These are phyloP conservation scores for Crambe crambe DNA, from an alignment of 37 sponge, comb jelly and placozoan species.

Conservation along the genomic window DNA sequence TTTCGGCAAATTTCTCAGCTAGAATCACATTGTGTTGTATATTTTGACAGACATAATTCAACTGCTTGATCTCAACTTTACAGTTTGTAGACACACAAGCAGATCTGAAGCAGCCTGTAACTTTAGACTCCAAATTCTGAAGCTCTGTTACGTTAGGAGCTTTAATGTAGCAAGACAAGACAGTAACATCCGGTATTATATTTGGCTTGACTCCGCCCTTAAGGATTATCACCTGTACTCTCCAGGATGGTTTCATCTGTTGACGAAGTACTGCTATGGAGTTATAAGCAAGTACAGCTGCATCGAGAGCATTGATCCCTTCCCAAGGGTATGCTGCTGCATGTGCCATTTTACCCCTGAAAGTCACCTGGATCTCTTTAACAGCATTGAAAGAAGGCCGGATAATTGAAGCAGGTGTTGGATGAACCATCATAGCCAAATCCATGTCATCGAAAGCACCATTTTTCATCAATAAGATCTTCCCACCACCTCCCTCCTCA, in stretches of 20 bases:
- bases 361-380: conserved; percentile 15
- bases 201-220: conserved; percentile 85
- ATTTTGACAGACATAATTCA: conserved; percentile 22
- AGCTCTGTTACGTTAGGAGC: conserved; percentile 62
- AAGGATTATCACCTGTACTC: conserved; percentile 86
- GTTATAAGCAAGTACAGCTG: conserved; percentile 86
- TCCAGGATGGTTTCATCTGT: conserved; percentile 85
- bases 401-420: conserved; percentile 15
- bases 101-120: conserved; percentile 50
- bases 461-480: conserved; percentile 64
- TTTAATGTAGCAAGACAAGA: conserved; percentile 46
- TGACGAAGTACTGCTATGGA: conserved; percentile 80
- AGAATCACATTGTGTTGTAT: conserved; percentile 49
- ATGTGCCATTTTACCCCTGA: conserved; percentile 75
- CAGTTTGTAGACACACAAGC: conserved; percentile 82
- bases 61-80: conserved; percentile 42
- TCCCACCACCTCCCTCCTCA: conserved; percentile 86
- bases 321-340: conserved; percentile 81
- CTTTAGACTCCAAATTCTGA: conserved; percentile 36
- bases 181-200: conserved; percentile 69
- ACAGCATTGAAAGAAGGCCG: too few species aligned
- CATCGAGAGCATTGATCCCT: conserved; percentile 90
- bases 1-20: conserved; percentile 33
- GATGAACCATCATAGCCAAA: conserved; percentile 91
- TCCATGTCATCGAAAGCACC: conserved; percentile 82